Evolutionary conservation across 2,797 vertebrate genomes (phyloP), one percentile per base, ranked within the genome.

Genomic region (Notamacropus eugenii): DNA sequence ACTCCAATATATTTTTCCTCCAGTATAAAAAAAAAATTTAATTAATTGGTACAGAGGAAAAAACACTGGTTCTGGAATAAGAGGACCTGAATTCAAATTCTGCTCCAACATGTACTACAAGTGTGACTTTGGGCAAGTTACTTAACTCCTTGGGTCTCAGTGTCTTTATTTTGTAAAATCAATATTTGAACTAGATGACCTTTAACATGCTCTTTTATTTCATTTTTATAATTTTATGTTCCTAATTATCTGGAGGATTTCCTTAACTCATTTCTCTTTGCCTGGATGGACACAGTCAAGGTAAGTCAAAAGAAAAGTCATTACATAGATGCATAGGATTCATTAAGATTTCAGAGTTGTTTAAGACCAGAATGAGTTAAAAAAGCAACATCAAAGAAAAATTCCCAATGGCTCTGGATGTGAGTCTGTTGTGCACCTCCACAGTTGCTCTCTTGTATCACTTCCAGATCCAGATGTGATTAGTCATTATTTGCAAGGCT

Each of bases 351-450:
- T 62, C 54, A 14, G 4, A 9, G 5, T 9, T 34, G 1, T 90
- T 16, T 0, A 0, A 0, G 0, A 14, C 19, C 5, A 3, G 90
- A 55, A 29, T 22, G 22, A 92, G 11, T 0, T 82, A 9, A 54
- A 40, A 0, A 11, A 13, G 4, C 0, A 1, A 11, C 29, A 62
- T 56, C 22, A 46, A 5, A n/a, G 34, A 1, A 16, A 58, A 13
- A 0, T 0, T 14, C 54, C 28, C 54, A 74, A 46, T 0, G 3
- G 34, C 6, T 55, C 55, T 1, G 16, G 34, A 28, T 2, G 1
- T n/a, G 29, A 8, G 24, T 6, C n/a, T 0, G 2, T 5, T 50
- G 2, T 0, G 27, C 13, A 34, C 3, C 40, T 19, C 16, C 10
- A 0, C 11, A 46, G 31, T 14, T 54, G 9, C 19, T 27, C 14